phyloP scores from a whole-genome alignment of 53 echinoderm and acorn worm species.

The Henricia sp. region DNA sequence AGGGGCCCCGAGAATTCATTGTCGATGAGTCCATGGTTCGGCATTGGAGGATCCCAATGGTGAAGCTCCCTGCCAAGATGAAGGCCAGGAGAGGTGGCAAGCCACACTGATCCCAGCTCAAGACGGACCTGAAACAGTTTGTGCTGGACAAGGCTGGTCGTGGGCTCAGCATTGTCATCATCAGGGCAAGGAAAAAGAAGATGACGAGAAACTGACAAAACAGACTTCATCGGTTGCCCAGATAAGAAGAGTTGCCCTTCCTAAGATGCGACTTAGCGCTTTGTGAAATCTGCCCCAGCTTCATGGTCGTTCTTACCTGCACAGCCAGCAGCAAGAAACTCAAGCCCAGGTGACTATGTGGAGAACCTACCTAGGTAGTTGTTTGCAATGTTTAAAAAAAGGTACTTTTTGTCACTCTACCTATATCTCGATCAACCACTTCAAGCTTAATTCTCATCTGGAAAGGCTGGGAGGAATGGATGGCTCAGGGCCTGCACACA shows the following conservation, averaged over 20 bases:
- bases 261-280: no score
- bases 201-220: background rate
- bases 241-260: no score
- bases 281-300: no score
- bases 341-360: constrained; percentile 29
- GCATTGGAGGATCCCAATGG: constrained; percentile 36
- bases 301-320: no score
- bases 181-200: constrained; percentile 27
- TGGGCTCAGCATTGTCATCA: constrained; percentile 17
- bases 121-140: constrained; percentile 24
- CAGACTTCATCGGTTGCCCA: constrained; percentile 17
- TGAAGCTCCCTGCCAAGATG: no score
- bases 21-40: constrained; percentile 54
- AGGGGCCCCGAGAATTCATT: constrained; percentile 38
- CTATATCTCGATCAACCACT: constrained; percentile 7
- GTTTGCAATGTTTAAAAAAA: background rate
- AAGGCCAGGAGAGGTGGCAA: no score
- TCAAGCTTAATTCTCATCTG: constrained; percentile 8
- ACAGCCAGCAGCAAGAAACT: no score
- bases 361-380: background rate
- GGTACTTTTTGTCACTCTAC: constrained; percentile 22
- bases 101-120: background rate
- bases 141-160: constrained; percentile 29
- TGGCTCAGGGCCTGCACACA: background rate
- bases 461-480: constrained; percentile 23